Percentiles rank a stretch among this genome's conserved stretches.
These are phyloP conservation scores for Suncus etruscus DNA, from an alignment of 2,113 vertebrate species.

Conservation along the genomic window DNA sequence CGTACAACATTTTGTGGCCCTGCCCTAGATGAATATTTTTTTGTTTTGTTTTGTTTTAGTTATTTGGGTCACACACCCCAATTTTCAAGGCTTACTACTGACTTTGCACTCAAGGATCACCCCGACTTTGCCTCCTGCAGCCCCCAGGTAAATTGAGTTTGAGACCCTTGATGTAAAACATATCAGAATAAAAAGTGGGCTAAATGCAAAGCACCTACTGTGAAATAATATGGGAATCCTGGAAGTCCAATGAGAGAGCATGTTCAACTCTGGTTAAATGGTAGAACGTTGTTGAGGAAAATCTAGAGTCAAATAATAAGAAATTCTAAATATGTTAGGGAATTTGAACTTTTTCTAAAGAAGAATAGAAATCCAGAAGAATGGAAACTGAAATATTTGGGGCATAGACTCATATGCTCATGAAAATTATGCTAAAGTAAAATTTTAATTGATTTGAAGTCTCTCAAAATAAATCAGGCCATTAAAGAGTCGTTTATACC, in stretches of 20 bases:
- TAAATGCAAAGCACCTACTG: neutral
- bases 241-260: neutral
- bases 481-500: neutral
- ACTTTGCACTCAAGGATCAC: no score
- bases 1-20: no score
- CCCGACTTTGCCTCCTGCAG: no score
- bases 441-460: neutral
- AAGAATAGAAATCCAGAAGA: neutral
- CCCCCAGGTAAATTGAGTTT: no score
- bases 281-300: no score
- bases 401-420: no score
- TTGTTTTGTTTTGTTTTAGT: no score
- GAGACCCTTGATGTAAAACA: neutral
- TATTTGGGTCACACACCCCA: no score
- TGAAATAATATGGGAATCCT: neutral
- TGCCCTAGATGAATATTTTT: no score
- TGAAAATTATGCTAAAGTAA: neutral
- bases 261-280: neutral
- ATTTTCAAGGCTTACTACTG: no score
- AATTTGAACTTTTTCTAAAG: conserved; percentile 18
- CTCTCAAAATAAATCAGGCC: neutral
- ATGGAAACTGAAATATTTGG: no score
- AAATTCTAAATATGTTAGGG: neutral
- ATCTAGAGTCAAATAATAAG: neutral
- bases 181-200: neutral